phyloP scores from a whole-genome alignment of 2,797 vertebrate genomes.

The Emydoidea blandingii region DNA sequence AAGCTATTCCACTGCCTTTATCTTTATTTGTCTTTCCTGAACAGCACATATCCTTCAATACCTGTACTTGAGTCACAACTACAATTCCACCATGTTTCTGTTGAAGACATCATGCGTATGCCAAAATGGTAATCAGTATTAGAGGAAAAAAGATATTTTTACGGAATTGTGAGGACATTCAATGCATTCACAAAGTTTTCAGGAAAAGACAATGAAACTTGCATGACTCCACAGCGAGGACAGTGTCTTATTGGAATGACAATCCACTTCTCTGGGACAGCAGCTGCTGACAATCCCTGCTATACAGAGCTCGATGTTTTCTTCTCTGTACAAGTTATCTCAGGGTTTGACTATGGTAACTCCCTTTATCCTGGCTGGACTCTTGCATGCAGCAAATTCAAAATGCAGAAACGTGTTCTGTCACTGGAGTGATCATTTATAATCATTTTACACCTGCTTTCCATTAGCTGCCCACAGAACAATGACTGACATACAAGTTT shows the following conservation, averaged over 20 bases:
- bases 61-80: neutral
- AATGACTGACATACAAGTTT: neutral
- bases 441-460: neutral
- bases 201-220: slow-evolving; percentile 3
- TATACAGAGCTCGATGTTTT: neutral
- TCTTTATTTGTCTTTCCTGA: neutral
- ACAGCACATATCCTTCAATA: neutral
- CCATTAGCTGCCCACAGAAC: neutral
- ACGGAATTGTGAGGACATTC: neutral
- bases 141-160: neutral
- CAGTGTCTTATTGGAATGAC: neutral
- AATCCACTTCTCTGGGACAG: neutral
- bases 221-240: slow-evolving; percentile 21
- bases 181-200: slow-evolving; percentile 35
- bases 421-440: neutral
- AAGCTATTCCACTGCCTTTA: neutral
- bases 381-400: neutral
- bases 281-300: slow-evolving; percentile 60
- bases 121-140: slow-evolving; percentile 9
- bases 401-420: neutral
- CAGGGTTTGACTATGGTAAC: neutral
- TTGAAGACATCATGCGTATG: neutral
- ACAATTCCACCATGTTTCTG: neutral
- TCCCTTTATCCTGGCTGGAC: neutral
- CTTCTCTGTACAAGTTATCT: neutral